Base-by-base conservation (phyloP, 2,113 vertebrate species). In the Chloebia gouldiae region DNA sequence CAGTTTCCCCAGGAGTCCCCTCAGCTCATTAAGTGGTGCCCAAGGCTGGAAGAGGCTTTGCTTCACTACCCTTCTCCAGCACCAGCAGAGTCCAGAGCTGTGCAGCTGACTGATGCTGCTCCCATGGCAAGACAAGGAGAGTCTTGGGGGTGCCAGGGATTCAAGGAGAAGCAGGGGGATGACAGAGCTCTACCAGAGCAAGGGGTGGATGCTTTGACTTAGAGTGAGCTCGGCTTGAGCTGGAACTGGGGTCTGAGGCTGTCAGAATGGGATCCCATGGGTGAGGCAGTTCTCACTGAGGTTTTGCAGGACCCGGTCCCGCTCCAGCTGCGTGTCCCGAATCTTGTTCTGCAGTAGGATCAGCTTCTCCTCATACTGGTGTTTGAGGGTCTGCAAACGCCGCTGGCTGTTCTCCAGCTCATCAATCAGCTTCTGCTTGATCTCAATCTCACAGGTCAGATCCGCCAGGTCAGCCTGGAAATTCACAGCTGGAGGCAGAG, bases 351-450 rank as follows among this genome's bases (percentile, higher is more conserved):
- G 99, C 77, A 99, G 98, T 15, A 99, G 98, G 86, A 99, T 98
- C 92, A 99, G 98, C 96, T 99, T 99, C 96, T 99, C 99, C 97
- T 99, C 99, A 0, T 99, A 99, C 95, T 99, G 99, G 92, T 99
- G 98, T 97, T 99, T 99, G 65, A 99, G 98, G 10, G 98, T 99
- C 94, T 99, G 98, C 87, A 99, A 97, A 83, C 99, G 97, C 42
- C 99, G 97, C 96, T 99, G 99, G 97, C 99, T 99, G 97, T 99
- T 99, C 97, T 99, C 99, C 95, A 99, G 97, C 94, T 99, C 99
- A 13, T 99, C 99, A 9, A 99, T 99, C 91, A 99, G 98, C 97
- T 99, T 99, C 98, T 99, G 99, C 91, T 99, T 99, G 98, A 99
- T 99, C 98, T 99, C 99, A 25, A 99, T 99, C 97, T 99, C 99